A percentile compares a stretch with the other conserved stretches of the same genome.
Evolutionary conservation across 2,113 vertebrate genomes (phyloP).

Genomic region (Dasyornis broadbenti): DNA sequence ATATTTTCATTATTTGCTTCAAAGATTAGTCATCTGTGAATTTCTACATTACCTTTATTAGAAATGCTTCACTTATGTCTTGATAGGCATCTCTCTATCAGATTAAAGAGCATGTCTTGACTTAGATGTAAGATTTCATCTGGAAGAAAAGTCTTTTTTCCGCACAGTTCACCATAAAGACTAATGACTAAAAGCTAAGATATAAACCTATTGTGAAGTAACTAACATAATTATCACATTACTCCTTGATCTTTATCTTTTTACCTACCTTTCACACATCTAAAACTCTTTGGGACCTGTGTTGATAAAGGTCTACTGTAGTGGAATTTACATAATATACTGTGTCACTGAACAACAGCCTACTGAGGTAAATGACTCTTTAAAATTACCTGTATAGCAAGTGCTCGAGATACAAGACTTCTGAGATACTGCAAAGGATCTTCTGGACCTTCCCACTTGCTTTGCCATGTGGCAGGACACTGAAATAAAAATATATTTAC

Average conservation of each 20-base stretch:
- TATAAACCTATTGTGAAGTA: neutral
- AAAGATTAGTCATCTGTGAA: neutral
- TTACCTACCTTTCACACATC: neutral
- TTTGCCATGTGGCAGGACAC: constrained; percentile 94
- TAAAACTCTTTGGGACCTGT: neutral
- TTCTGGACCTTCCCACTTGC: constrained; percentile 94
- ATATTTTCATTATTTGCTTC: neutral
- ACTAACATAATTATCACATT: neutral
- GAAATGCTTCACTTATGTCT: neutral
- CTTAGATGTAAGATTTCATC: neutral
- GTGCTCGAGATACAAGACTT: constrained; percentile 83
- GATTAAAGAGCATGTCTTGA: neutral
- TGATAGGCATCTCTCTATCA: neutral
- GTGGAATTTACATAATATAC: neutral
- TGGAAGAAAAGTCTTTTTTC: neutral
- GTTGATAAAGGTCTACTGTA: neutral
- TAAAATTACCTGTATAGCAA: constrained; percentile 87
- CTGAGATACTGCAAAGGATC: constrained; percentile 94
- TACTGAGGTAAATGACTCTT: neutral
- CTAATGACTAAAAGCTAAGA: neutral
- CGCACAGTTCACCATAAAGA: neutral
- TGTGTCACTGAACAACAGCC: neutral
- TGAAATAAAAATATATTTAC: constrained; percentile 57
- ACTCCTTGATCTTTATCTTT: neutral
- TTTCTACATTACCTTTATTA: neutral